Evolutionary conservation across 2,888 invertebrate species (phyloP).

Genomic region (Xestia xanthographa): DNA sequence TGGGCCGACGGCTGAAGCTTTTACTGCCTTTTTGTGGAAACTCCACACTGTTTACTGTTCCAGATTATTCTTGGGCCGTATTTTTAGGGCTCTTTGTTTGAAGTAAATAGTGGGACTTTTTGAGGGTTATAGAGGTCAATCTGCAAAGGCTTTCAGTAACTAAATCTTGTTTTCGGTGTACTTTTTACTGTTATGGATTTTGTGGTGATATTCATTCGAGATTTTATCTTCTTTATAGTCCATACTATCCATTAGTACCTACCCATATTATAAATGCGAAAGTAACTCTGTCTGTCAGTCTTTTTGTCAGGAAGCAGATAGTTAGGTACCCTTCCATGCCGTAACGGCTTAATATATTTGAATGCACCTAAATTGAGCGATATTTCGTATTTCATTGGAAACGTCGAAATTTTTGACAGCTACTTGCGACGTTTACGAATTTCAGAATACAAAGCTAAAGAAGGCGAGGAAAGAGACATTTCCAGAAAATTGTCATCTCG

Average conservation of each 20-base stretch:
- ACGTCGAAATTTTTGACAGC: neutral
- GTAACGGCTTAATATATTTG: neutral
- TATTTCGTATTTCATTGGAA: neutral
- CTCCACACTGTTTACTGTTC: conserved; percentile 53
- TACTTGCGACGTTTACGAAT: neutral
- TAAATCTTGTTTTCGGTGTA: conserved; percentile 12
- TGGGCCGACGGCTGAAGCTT: conserved; percentile 41
- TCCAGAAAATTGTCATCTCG: neutral
- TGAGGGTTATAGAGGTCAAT: conserved; percentile 14
- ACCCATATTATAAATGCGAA: neutral
- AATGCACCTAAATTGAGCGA: neutral
- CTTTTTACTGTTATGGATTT: neutral
- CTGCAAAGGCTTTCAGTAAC: conserved; percentile 13
- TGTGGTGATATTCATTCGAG: neutral
- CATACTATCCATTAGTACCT: neutral
- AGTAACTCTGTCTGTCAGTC: neutral
- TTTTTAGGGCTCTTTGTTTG: conserved; percentile 41
- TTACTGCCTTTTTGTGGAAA: conserved; percentile 54
- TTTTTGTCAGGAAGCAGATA: neutral
- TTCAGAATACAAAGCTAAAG: neutral
- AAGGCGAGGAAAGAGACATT: neutral
- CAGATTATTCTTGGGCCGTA: conserved; percentile 39
- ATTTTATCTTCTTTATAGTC: neutral
- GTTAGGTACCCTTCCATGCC: neutral
- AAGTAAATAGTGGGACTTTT: conserved; percentile 14